Conservation (phyloP, 2,113 vertebrate genomes). For the Noctilio leporinus region DNA sequence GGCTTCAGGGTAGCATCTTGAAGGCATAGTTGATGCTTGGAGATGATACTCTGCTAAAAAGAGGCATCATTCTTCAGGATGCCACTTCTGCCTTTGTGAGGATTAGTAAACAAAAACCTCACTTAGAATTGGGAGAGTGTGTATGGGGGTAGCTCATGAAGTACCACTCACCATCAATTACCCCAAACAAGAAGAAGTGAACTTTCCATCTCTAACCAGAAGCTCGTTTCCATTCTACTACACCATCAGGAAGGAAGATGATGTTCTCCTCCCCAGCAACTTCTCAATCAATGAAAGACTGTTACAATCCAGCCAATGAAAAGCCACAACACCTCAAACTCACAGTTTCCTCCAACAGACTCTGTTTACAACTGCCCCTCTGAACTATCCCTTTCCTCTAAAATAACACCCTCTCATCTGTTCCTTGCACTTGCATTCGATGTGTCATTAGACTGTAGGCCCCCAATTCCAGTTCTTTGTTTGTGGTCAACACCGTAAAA, state of each 20-base stretch:
- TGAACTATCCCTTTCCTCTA: not conserved
- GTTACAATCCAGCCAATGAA: not conserved
- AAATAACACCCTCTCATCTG: not conserved
- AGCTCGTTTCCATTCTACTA: not conserved
- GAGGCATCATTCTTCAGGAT: not conserved
- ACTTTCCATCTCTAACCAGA: not conserved
- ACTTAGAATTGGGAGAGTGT: not conserved
- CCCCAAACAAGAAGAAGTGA: not conserved
- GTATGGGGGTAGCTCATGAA: accelerated
- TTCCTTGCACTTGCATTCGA: not conserved
- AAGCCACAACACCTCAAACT: not conserved
- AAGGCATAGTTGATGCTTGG: not conserved
- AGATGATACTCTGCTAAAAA: not conserved
- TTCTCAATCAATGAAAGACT: not conserved
- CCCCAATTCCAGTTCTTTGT: not conserved
- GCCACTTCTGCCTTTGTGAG: not conserved
- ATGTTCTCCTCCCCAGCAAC: not conserved
- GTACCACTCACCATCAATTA: not conserved
- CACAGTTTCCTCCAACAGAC: not conserved
- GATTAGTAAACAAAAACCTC: not conserved
- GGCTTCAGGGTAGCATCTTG: not conserved
- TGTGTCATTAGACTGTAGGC: not conserved
- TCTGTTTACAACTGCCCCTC: not conserved
- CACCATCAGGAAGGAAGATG: not conserved
- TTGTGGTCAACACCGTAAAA: not conserved